Conservation (phyloP, 1,140 invertebrate genomes). For the Papilio polyxenes region DNA sequence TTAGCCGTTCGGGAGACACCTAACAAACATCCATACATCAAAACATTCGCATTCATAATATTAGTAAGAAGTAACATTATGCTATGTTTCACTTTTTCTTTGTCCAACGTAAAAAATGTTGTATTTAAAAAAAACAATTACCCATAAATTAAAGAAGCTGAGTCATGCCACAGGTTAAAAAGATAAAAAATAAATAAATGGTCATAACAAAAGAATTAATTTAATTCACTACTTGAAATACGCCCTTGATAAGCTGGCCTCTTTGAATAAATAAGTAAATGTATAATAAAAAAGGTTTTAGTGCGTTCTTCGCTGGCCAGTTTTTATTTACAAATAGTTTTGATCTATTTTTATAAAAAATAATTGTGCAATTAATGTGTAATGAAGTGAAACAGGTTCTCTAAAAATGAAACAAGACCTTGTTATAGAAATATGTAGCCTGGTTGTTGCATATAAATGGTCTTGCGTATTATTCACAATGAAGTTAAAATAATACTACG, state of each 20-base stretch:
- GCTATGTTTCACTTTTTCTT: not conserved
- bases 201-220: slow-evolving; percentile 21
- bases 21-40: too few relatives aligned
- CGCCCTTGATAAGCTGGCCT: slow-evolving; percentile 7
- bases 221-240: slow-evolving; percentile 10
- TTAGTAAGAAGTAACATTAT: too few relatives aligned
- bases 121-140: not conserved
- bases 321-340: not conserved
- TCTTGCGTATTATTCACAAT: too few relatives aligned
- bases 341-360: not conserved
- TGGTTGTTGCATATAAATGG: not conserved
- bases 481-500: too few relatives aligned
- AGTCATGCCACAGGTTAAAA: slow-evolving; percentile 12
- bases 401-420: not conserved
- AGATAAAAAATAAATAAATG: not conserved
- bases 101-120: not conserved
- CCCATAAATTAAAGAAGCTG: not conserved
- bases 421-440: not conserved
- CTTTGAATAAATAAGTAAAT: slow-evolving; percentile 1
- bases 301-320: not conserved
- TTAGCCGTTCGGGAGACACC: too few relatives aligned
- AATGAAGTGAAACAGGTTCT: not conserved
- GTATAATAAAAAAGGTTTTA: not conserved
- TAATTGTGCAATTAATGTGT: not conserved
- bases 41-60: too few relatives aligned